Evolutionary conservation across 2,113 vertebrate species (phyloP), one percentile per base, ranked within the genome.

Genomic region (Varanus komodoensis): DNA sequence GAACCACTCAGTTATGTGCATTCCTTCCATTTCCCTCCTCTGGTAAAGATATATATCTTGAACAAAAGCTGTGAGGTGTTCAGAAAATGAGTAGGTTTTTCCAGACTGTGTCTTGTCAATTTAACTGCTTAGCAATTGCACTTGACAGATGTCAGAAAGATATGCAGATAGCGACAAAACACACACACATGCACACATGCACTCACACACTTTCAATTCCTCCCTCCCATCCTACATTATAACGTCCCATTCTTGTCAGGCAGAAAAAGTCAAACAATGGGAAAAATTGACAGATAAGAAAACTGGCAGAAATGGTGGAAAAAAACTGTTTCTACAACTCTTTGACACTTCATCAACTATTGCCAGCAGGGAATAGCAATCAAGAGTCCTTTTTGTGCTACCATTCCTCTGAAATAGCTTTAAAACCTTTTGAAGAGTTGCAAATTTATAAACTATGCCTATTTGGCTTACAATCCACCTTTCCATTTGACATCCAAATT

Each of bases 201-300:
- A 44, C 38, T 44, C 38, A 61, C 54, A 12, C 57, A 61, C 57
- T 61, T 61, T 12, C 57, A 15, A 50, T 85, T 85, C 48, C 52
- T 61, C 4, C 34, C 77, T 9, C 57, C 21, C 32, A 64, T 34
- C 27, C 71, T 54, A 71, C 50, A 80, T 90, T 80, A 71, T 85
- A 83, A 90, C 82, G 85, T 90, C 89, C 83, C 89, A 90, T 90
- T 90, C 89, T 90, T 90, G 89, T 86, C 89, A 90, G 75, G 82
- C 83, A 80, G 82, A 90, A 90, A 86, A 89, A 89, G 83, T 89
- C 89, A 90, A 86, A 86, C 83, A 90, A 90, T 86, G 84, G 83
- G 75, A 69, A 71, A 90, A 86, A 85, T 44, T 90, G 89, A 80
- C 89, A 90, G 89, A 86, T 90, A 86, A 90, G 89, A 71, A 90